Evolutionary conservation across 2,888 invertebrate species (phyloP).

Genomic region (Microctonus brassicae): DNA sequence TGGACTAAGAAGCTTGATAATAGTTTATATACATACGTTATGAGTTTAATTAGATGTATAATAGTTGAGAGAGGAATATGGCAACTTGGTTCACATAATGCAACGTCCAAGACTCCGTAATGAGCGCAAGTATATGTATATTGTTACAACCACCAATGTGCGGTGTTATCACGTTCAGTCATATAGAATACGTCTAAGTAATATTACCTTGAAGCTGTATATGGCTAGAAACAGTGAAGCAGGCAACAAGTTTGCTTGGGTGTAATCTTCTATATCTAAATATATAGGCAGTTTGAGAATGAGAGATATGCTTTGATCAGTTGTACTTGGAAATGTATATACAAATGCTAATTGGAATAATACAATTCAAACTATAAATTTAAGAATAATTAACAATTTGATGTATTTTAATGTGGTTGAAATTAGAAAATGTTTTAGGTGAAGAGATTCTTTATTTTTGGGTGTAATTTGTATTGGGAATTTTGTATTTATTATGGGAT

Average conservation of each 20-base stretch:
- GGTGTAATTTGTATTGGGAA: no score
- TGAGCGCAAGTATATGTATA: neutral
- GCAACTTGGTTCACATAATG: neutral
- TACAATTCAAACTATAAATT: no score
- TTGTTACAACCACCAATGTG: neutral
- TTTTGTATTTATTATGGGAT: no score
- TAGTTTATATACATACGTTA: neutral
- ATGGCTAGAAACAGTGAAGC: constrained; percentile 31
- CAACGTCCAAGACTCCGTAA: neutral
- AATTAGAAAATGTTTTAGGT: no score
- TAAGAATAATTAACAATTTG: no score
- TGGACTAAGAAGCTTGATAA: neutral
- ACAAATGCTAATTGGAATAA: no score
- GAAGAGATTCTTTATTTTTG: no score
- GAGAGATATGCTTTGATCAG: constrained; percentile 26
- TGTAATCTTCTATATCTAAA: constrained; percentile 20
- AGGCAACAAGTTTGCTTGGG: constrained; percentile 43
- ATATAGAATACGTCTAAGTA: neutral
- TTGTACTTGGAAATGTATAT: neutral
- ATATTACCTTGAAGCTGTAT: constrained; percentile 28
- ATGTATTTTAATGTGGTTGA: no score
- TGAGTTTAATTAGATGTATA: neutral
- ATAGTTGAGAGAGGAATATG: neutral
- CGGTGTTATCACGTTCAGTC: constrained; percentile 14
- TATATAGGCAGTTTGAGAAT: neutral